A percentile compares a stretch with the other conserved stretches of the same genome.
Conservation (phyloP, 2,113 vertebrate species). For the Sylvilagus bachmani region DNA sequence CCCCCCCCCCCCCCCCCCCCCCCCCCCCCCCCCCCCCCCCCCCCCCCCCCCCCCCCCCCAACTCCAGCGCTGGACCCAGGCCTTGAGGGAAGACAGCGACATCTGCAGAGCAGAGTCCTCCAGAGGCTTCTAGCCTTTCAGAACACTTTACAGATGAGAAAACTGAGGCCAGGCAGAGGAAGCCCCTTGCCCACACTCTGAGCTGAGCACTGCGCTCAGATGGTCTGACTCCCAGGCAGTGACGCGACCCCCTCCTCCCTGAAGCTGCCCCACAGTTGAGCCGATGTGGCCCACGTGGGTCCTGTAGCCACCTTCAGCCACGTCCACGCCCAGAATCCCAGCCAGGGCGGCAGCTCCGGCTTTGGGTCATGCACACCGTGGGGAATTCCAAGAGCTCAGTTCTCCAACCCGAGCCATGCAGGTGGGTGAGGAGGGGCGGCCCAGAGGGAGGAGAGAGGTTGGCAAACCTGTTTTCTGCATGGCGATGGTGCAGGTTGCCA, state of each 20-base stretch:
- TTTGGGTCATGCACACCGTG: neutral
- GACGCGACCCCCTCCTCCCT: neutral
- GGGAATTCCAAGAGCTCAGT: constrained; percentile 67
- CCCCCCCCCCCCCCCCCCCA: too few relatives aligned
- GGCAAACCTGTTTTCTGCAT: constrained; percentile 80
- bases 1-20: too few relatives aligned
- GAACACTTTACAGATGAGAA: constrained; percentile 46
- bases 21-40: too few relatives aligned
- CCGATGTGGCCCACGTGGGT: neutral
- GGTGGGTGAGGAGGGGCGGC: neutral
- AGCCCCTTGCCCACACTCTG: neutral
- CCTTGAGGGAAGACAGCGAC: neutral
- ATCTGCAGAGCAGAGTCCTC: neutral
- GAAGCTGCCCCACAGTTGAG: neutral
- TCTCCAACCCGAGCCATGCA: neutral
- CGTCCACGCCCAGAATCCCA: neutral
- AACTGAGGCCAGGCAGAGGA: constrained; percentile 38
- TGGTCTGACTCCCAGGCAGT: neutral
- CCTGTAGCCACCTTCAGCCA: constrained; percentile 5
- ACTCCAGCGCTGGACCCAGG: neutral
- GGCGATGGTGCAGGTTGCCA: constrained; percentile 57
- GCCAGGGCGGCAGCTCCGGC: constrained; percentile 6
- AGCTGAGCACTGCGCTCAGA: neutral
- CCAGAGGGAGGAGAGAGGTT: constrained; percentile 58
- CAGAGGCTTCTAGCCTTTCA: neutral